These are phyloP conservation scores for Macrobrachium nipponense DNA, from an alignment of 1,140 invertebrate genomes.

Conservation along the genomic window DNA sequence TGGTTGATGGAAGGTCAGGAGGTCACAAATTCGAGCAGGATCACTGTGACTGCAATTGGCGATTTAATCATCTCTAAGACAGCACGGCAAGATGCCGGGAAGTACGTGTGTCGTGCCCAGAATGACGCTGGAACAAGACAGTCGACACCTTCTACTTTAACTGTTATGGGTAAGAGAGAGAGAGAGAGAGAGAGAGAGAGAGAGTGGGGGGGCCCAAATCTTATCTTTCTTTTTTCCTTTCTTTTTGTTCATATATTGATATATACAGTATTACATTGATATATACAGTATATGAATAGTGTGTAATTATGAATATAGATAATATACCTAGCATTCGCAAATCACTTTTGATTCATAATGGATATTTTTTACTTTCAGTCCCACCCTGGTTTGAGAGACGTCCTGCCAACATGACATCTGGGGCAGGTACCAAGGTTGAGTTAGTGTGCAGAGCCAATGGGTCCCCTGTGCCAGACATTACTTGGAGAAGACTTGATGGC, in stretches of 20 bases:
- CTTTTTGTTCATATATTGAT: too few species aligned
- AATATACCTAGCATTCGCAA: too few species aligned
- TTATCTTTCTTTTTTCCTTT: too few species aligned
- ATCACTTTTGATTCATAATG: too few species aligned
- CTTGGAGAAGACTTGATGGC: slow-evolving; percentile 34
- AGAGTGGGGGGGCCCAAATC: too few species aligned
- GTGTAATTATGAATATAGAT: too few species aligned
- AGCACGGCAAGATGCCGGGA: slow-evolving; percentile 17
- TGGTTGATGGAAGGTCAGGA: slow-evolving; percentile 35
- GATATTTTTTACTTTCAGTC: slow-evolving; percentile 7
- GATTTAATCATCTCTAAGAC: slow-evolving; percentile 32
- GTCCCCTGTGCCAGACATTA: slow-evolving; percentile 21
- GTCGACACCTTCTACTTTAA: too few species aligned
- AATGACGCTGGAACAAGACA: slow-evolving; percentile 68
- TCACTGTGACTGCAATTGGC: slow-evolving; percentile 9
- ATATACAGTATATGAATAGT: too few species aligned
- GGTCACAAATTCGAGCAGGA: slow-evolving; percentile 28
- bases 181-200: too few species aligned
- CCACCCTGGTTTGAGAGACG: slow-evolving; percentile 38
- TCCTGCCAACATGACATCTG: slow-evolving; percentile 26
- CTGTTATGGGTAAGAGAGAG: too few species aligned
- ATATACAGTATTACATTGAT: too few species aligned
- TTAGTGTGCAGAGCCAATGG: slow-evolving; percentile 21
- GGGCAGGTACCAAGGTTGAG: slow-evolving; percentile 30
- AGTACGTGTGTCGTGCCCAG: slow-evolving; percentile 69